A percentile compares a stretch with the other conserved stretches of the same genome.
Conservation (phyloP, 2,888 invertebrate species). For the Sthenelais limicola region DNA sequence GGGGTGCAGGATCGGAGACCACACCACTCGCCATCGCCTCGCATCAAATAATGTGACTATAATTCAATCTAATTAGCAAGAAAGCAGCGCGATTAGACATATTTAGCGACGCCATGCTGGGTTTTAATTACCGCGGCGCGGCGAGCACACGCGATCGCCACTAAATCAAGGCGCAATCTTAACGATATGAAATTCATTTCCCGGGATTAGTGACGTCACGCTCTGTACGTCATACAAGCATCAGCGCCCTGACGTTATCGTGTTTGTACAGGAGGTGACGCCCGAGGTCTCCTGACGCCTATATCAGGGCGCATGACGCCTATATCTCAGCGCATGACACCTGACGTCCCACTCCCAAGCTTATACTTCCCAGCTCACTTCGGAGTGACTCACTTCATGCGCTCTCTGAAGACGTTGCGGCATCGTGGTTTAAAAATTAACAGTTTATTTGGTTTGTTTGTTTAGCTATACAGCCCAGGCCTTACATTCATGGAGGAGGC, state of each 20-base stretch:
- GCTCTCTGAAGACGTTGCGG: no score
- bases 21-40: not conserved
- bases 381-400: no score
- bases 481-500: no score
- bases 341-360: no score
- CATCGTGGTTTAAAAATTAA: no score
- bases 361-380: no score
- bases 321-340: no score
- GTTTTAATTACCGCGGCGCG: constrained; percentile 26
- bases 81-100: constrained; percentile 31
- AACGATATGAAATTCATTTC: constrained; percentile 22
- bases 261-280: constrained; percentile 17
- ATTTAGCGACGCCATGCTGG: constrained; percentile 13
- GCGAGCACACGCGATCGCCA: no score
- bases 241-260: constrained; percentile 26
- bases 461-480: no score
- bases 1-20: not conserved
- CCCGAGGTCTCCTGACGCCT: not conserved
- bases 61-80: constrained; percentile 37
- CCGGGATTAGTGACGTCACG: constrained; percentile 4
- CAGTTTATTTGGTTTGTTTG: no score
- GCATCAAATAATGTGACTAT: constrained; percentile 28
- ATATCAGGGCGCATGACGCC: no score
- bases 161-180: constrained; percentile 21
- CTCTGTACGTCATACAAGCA: constrained; percentile 11